Evolutionary conservation across 2,888 invertebrate genomes (phyloP), one percentile per base, ranked within the genome.

Genomic region (Trissolcus japonicus): DNA sequence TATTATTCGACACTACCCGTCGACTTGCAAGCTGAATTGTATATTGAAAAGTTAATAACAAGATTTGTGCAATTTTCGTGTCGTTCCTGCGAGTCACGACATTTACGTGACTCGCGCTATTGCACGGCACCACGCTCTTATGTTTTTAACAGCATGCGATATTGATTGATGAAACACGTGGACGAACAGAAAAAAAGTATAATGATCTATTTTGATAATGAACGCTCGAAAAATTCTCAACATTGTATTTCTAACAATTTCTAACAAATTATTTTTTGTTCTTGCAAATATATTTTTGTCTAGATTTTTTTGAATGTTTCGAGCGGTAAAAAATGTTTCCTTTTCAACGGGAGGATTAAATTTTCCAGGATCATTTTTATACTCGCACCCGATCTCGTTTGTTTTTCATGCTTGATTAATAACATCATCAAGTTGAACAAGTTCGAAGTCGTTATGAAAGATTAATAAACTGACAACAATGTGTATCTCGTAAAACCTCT

Each of bases 21-120:
- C 16, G 11, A 43, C 19, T 35, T 29, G 50, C 29, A 17, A 11
- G 53, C 41, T 50, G 29, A 62, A 71, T 63, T 71, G 59, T 54
- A 48, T 59, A 72, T 63, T 54, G 41, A 72, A 72, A 72, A 60
- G 41, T 65, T 65, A 72, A 69, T 69, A 62, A 72, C 25, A 65
- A 65, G 60, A 72, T 66, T 73, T 60, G 46, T 51, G 51, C 40
- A 46, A 66, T 73, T 73, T 61, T 66, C 73, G 51, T 73, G 73
- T 66, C 60, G 43, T 21, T 61, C 51, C 25, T 66, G 16, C 55
- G n/a, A 72, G 65, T 72, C 40, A 40, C 54, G 35, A 72, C 72
- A 65, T 65, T 65, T 65, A 72, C 65, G 72, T 60, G 72, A 72
- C 60, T 72, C 53, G 17, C 50, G 11, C 14, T 19, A n/a, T 55